Percentiles rank a stretch among this genome's conserved stretches.
These are phyloP conservation scores for Tamandua tetradactyla DNA, from an alignment of 2,797 vertebrate genomes.

Conservation along the genomic window DNA sequence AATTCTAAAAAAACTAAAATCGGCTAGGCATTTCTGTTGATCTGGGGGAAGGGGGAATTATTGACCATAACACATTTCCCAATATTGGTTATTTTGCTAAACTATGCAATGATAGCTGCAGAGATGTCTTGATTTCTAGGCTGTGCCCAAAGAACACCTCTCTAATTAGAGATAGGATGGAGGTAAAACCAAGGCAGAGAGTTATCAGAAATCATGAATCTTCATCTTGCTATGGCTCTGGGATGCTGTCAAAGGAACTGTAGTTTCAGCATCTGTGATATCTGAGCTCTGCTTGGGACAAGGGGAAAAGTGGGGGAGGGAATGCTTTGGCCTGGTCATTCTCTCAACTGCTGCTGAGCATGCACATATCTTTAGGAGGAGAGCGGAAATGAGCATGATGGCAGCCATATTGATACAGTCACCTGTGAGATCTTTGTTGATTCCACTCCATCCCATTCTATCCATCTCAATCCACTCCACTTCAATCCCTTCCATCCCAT, in stretches of 20 bases:
- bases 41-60: neutral
- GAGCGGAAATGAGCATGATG: neutral
- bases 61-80: neutral
- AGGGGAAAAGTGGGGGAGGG: neutral
- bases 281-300: constrained; percentile 20
- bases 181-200: neutral
- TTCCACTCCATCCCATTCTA: neutral
- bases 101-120: neutral
- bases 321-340: constrained; percentile 40
- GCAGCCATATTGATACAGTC: neutral
- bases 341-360: constrained; percentile 62
- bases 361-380: neutral
- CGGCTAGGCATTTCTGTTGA: neutral
- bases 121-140: constrained; percentile 45
- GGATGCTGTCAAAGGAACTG: constrained; percentile 65
- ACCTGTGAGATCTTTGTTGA: neutral
- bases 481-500: neutral
- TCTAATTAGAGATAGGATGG: constrained; percentile 45
- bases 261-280: constrained; percentile 55
- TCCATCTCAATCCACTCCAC: no score
- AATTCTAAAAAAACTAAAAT: constrained; percentile 35
- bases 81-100: constrained; percentile 47
- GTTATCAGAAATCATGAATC: constrained; percentile 71
- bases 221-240: constrained; percentile 34
- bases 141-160: constrained; percentile 30